Base-by-base conservation (phyloP, 2,113 vertebrate genomes). In the Mastomys natalensis region DNA sequence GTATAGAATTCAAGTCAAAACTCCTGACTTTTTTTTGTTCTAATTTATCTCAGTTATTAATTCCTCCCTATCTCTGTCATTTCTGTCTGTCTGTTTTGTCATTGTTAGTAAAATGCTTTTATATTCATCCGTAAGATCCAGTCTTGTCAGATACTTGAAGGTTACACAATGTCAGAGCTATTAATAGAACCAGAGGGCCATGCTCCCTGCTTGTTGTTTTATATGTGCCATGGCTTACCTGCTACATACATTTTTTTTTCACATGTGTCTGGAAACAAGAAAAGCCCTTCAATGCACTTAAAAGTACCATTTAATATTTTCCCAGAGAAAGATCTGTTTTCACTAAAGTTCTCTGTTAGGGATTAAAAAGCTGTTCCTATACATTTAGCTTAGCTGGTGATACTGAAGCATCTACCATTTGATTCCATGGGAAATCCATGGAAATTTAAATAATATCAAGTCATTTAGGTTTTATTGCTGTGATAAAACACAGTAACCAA, bases 61-160 rank as follows among this genome's bases (percentile, higher is more conserved):
- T 4, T 45, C 40, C 11, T 91, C 94, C 53, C 24, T 40, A 94
- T 78, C 53, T 74, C 88, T 93, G 40, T n/a, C n/a, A n/a, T n/a
- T n/a, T n/a, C n/a, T n/a, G n/a, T n/a, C n/a, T n/a, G n/a, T n/a
- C n/a, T 40, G 24, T 22, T 85, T 93, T 66, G 31, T 70, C 34
- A 91, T 80, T 85, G 91, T 86, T 62, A 94, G 24, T 92, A 84
- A 90, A 88, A 86, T 85, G 72, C 10, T 73, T 94, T 85, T 93
- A 58, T 74, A 55, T 87, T 87, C 10, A 24, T 40, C 40, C 60
- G 12, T 62, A 81, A 93, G 86, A 81, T 43, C 29, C 37, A n/a
- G 48, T 89, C 53, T 90, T 94, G 91, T 92, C 45, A 68, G 21
- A 78, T 87, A 37, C 31, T 72, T 68, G 77, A 66, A 68, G 62